Percentiles rank a stretch among this genome's conserved stretches.
phyloP scores from a whole-genome alignment of 2,888 invertebrate genomes.

The Agrotis clavis region DNA sequence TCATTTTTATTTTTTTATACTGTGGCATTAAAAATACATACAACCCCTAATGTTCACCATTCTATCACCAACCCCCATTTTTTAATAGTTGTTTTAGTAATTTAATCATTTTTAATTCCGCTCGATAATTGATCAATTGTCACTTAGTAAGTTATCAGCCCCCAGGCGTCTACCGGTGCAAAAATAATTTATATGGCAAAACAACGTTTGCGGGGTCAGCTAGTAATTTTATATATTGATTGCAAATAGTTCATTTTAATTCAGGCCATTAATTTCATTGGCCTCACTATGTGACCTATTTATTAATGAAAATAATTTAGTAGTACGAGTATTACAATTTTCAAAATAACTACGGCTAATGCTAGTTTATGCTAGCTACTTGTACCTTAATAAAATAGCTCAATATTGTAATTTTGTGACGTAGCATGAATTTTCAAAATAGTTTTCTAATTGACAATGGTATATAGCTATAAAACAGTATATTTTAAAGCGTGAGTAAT shows the following conservation, averaged over 20 bases:
- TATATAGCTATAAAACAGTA: background rate
- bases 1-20: too few relatives aligned
- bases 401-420: slow-evolving; percentile 8
- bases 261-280: slow-evolving; percentile 10
- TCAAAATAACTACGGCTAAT: background rate
- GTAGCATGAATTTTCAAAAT: slow-evolving; percentile 12
- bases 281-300: slow-evolving; percentile 32
- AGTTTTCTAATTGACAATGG: slow-evolving; percentile 20
- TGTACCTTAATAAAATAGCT: slow-evolving; percentile 33
- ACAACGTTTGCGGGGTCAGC: too few relatives aligned
- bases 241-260: slow-evolving; percentile 31
- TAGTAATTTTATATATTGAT: slow-evolving; percentile 30
- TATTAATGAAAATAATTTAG: slow-evolving; percentile 14
- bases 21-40: too few relatives aligned
- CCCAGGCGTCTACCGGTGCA: too few relatives aligned
- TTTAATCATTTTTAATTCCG: too few relatives aligned
- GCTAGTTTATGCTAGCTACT: background rate
- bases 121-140: too few relatives aligned
- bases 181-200: too few relatives aligned
- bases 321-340: slow-evolving; percentile 8
- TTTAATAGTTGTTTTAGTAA: too few relatives aligned
- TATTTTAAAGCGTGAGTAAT: slow-evolving; percentile 4
- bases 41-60: too few relatives aligned
- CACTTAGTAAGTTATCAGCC: too few relatives aligned
- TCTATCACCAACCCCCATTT: too few relatives aligned